Base-by-base conservation (phyloP, 2,797 vertebrate genomes). In the Thaleichthys pacificus region DNA sequence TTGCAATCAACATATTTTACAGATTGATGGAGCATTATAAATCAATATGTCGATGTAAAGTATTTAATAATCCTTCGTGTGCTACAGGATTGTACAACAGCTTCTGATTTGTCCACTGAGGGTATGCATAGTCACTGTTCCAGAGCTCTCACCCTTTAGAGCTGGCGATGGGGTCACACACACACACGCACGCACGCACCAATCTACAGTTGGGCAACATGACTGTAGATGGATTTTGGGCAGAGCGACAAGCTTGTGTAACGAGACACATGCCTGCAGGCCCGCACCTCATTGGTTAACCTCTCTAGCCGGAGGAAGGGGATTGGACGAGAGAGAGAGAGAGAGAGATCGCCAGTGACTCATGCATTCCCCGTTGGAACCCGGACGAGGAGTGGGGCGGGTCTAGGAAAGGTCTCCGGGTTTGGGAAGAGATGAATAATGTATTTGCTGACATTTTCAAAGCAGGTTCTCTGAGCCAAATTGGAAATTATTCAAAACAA, bases 361-460 rank as follows among this genome's bases (percentile, higher is more conserved):
- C 79, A 66, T 30, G 79, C 66, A 57, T 66, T 63, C 68, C 67
- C 74, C 66, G 32, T 73, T 56, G 58, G 72, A 22, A 24, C 32
- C 4, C 4, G 3, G 9, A 57, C 30, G 26, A 60, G 32, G 58
- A 38, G 21, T 19, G 38, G 9, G 65, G 28, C n/a, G 61, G 30
- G 61, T 3, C 26, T 26, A 11, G 1, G 57, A 67, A 72, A 58
- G 28, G 14, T 61, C 73, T 1, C 26, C 17, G 17, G 57, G 71
- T 21, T 67, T 60, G 57, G 0, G 42, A 35, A 14, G 26, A 24
- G 63, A 80, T 79, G 68, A 80, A 73, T 85, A 68, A 79, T 77
- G 68, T 0, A 77, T 77, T 66, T 66, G 32, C 60, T 84, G 80
- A 85, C 77, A 83, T 84, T 85, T 80, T 77, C 58, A 76, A 80